Conservation (phyloP, 2,797 vertebrate genomes). For the Peromyscus nudipes region DNA sequence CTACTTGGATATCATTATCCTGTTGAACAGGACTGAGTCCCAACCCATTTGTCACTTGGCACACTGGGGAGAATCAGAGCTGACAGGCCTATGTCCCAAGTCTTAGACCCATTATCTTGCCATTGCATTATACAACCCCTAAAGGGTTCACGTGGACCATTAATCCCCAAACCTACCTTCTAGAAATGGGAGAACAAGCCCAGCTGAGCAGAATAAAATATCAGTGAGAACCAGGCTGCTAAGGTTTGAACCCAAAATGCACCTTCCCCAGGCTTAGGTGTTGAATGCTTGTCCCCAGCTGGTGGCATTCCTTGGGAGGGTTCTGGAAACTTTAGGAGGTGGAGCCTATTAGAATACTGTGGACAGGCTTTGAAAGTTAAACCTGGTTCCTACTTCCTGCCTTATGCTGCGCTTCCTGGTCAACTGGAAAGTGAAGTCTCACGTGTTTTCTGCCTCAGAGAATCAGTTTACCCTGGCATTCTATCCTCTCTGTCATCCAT, state of each 20-base stretch:
- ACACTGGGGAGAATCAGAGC: not conserved
- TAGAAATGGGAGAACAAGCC: slow-evolving; percentile 2
- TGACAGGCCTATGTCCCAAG: not conserved
- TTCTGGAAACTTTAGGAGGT: not conserved
- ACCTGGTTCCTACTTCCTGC: not conserved
- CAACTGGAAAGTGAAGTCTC: not conserved
- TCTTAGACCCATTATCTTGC: not conserved
- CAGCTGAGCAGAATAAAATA: not conserved
- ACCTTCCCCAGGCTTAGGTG: not conserved
- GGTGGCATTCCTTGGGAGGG: not conserved
- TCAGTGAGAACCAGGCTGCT: not conserved
- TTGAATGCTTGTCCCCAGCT: not conserved
- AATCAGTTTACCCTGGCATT: not conserved
- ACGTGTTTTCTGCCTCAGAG: not conserved
- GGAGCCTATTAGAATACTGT: not conserved
- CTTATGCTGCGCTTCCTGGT: not conserved
- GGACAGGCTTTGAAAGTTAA: not conserved
- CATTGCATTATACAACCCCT: not conserved
- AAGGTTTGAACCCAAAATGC: not conserved
- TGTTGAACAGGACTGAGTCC: not conserved
- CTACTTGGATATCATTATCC: not conserved
- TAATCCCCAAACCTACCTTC: not conserved
- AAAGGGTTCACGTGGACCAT: not conserved
- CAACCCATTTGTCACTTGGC: not conserved
- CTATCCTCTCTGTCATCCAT: not conserved